These are phyloP conservation scores for Diplolepis rosae DNA, from an alignment of 2,888 invertebrate genomes.

Conservation along the genomic window DNA sequence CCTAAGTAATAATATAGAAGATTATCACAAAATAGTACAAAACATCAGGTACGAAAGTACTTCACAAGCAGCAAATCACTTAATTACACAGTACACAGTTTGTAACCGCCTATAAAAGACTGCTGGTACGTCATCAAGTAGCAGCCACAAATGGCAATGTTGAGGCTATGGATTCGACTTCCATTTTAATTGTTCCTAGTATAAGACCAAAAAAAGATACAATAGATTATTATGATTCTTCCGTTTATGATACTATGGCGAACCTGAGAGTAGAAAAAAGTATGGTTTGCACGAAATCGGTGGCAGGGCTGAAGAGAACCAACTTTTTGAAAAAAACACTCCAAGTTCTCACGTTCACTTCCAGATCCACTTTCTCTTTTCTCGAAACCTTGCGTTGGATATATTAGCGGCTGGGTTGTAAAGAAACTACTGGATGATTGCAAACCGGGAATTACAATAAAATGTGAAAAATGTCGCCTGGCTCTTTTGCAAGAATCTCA, in stretches of 20 bases:
- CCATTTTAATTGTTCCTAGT: slow-evolving; percentile 22
- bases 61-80: too few species aligned
- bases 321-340: too few species aligned
- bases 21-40: too few species aligned
- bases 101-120: slow-evolving; percentile 31
- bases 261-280: slow-evolving; percentile 22
- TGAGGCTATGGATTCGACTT: slow-evolving; percentile 32
- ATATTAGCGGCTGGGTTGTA: slow-evolving; percentile 37
- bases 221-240: slow-evolving; percentile 15
- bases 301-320: too few species aligned
- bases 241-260: background rate
- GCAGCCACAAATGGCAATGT: slow-evolving; percentile 32
- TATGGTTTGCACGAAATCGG: too few species aligned
- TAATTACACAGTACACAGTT: slow-evolving; percentile 35
- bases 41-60: too few species aligned
- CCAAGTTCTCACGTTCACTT: background rate
- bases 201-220: background rate
- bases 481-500: slow-evolving; percentile 8
- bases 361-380: slow-evolving; percentile 29
- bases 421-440: slow-evolving; percentile 23
- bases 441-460: background rate
- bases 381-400: slow-evolving; percentile 33
- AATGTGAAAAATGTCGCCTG: background rate
- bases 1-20: too few species aligned
- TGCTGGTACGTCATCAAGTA: slow-evolving; percentile 36